Percentiles rank a stretch among this genome's conserved stretches.
Evolutionary conservation across 2,797 vertebrate genomes (phyloP).

Genomic region (Sciurus carolinensis): DNA sequence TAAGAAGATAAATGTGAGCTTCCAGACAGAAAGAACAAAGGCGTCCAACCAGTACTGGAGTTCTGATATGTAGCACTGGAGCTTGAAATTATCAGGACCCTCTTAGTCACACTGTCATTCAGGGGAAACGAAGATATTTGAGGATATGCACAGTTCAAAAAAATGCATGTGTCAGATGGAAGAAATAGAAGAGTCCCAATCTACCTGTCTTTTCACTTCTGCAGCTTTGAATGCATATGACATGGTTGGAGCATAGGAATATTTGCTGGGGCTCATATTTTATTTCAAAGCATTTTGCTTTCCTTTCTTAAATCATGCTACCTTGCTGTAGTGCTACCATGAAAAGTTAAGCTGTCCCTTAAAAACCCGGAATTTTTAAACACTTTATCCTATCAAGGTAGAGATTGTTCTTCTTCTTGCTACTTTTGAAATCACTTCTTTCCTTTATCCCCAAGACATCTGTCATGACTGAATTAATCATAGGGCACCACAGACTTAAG

Average conservation of each 20-base stretch:
- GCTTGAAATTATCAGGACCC: neutral
- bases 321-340: neutral
- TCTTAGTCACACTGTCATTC: neutral
- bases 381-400: neutral
- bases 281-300: neutral
- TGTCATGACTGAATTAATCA: neutral
- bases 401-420: neutral
- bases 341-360: neutral
- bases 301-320: neutral
- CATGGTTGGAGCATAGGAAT: neutral
- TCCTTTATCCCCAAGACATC: neutral
- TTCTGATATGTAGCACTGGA: neutral
- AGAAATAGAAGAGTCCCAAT: neutral
- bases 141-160: neutral
- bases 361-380: neutral
- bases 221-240: neutral
- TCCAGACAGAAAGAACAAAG: neutral
- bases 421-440: neutral
- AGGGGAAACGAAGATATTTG: neutral
- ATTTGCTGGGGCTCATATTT: neutral
- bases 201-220: neutral
- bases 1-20: neutral
- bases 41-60: neutral
- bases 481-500: neutral
- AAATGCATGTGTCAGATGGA: neutral